Conservation (phyloP, 2,113 vertebrate species). For the Cyphomyrus plagiostoma region DNA sequence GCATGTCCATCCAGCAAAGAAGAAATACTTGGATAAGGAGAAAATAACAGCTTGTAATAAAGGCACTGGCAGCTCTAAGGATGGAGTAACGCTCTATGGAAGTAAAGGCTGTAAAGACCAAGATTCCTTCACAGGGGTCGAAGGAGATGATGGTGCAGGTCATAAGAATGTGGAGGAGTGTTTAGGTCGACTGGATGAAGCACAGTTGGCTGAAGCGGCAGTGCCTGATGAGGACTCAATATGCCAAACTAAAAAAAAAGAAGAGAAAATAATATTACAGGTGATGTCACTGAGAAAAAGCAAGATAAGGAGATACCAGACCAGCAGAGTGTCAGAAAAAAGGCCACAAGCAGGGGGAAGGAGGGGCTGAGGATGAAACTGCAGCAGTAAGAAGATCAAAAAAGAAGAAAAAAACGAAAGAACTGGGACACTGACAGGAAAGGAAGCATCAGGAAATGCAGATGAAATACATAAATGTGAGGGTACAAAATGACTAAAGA, state of each 20-base stretch:
- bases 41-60: too few species aligned
- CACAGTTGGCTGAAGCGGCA: neutral
- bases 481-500: too few species aligned
- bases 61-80: too few species aligned
- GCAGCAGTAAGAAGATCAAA: constrained; percentile 41
- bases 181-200: neutral
- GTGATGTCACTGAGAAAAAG: too few species aligned
- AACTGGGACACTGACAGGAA: neutral
- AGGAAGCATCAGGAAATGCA: neutral
- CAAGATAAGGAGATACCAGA: neutral
- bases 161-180: neutral
- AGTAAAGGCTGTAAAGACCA: too few species aligned
- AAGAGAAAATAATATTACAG: neutral
- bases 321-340: neutral
- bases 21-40: too few species aligned
- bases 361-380: neutral
- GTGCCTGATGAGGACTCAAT: neutral
- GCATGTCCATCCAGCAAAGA: too few species aligned
- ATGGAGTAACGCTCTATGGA: too few species aligned
- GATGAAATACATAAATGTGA: too few species aligned
- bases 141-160: neutral
- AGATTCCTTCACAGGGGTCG: too few species aligned
- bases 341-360: constrained; percentile 19
- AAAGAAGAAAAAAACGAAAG: constrained; percentile 26
- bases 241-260: constrained; percentile 32